Evolutionary conservation across 2,888 invertebrate species (phyloP).

Genomic region (Eupithecia centaureata): DNA sequence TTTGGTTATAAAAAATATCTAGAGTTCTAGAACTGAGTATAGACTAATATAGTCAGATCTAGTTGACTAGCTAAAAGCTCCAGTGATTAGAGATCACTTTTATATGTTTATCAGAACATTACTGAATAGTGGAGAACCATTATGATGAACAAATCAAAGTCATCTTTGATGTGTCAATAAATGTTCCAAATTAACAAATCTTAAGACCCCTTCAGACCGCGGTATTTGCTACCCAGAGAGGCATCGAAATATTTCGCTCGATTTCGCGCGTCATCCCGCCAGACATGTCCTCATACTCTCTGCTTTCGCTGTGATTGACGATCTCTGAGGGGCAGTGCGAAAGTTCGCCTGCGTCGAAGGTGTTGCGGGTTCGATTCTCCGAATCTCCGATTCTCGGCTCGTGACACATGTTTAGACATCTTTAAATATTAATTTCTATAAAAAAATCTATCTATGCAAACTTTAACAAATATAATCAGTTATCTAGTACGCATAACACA

Average conservation of each 20-base stretch:
- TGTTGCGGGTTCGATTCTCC: too few relatives aligned
- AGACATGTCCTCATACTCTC: neutral
- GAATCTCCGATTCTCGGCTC: too few relatives aligned
- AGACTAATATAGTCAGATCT: neutral
- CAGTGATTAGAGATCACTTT: neutral
- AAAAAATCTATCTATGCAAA: too few relatives aligned
- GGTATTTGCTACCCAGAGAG: neutral
- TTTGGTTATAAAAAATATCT: neutral
- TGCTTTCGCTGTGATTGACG: too few relatives aligned
- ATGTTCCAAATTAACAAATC: neutral
- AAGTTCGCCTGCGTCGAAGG: too few relatives aligned
- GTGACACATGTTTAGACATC: too few relatives aligned
- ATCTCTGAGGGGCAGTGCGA: too few relatives aligned
- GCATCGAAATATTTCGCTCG: neutral
- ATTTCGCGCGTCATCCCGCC: neutral
- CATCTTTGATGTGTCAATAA: neutral
- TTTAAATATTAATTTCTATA: too few relatives aligned
- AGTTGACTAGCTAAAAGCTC: conserved; percentile 6
- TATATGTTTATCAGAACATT: neutral
- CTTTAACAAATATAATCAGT: too few relatives aligned
- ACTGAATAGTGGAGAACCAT: neutral
- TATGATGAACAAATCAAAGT: neutral
- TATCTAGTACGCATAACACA: too few relatives aligned
- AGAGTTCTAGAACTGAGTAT: neutral
- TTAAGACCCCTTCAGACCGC: neutral